phyloP scores from a whole-genome alignment of 2,113 vertebrate species.

The Macroglossus sobrinus region DNA sequence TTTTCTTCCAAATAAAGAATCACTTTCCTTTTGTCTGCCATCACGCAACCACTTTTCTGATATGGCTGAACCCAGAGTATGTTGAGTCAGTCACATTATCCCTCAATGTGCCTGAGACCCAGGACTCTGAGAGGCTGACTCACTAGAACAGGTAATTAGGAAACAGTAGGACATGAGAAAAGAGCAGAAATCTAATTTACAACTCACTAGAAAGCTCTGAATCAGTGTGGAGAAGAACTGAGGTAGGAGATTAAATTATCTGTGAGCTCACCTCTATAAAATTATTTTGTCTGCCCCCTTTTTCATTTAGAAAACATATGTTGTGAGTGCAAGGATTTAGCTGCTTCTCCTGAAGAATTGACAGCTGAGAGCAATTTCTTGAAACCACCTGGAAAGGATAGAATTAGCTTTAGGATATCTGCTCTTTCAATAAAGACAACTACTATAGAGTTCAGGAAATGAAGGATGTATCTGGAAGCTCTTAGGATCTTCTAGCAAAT shows the following conservation, averaged over 20 bases:
- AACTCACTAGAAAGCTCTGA: constrained; percentile 53
- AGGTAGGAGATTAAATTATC: constrained; percentile 53
- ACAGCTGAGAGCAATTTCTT: constrained; percentile 41
- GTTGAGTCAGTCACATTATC: neutral
- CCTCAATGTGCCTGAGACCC: neutral
- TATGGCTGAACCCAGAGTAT: neutral
- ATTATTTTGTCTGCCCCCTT: neutral
- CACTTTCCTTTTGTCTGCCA: neutral
- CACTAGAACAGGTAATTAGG: constrained; percentile 48
- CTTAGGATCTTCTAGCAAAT: constrained; percentile 34
- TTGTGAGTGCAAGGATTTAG: constrained; percentile 32
- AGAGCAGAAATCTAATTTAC: constrained; percentile 60
- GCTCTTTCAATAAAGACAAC: constrained; percentile 43
- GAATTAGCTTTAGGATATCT: neutral
- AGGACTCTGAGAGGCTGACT: constrained; percentile 17
- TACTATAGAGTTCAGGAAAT: neutral
- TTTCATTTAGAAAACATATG: constrained; percentile 63
- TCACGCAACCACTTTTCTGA: neutral
- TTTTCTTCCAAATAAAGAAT: neutral
- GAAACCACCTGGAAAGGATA: neutral
- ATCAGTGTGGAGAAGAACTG: constrained; percentile 27
- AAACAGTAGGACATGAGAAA: constrained; percentile 17
- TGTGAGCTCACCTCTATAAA: constrained; percentile 34
- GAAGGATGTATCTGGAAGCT: neutral
- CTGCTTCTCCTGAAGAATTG: constrained; percentile 38